These are phyloP conservation scores for Rhegmatorhina hoffmannsi DNA, from an alignment of 2,113 vertebrate genomes.

Conservation along the genomic window DNA sequence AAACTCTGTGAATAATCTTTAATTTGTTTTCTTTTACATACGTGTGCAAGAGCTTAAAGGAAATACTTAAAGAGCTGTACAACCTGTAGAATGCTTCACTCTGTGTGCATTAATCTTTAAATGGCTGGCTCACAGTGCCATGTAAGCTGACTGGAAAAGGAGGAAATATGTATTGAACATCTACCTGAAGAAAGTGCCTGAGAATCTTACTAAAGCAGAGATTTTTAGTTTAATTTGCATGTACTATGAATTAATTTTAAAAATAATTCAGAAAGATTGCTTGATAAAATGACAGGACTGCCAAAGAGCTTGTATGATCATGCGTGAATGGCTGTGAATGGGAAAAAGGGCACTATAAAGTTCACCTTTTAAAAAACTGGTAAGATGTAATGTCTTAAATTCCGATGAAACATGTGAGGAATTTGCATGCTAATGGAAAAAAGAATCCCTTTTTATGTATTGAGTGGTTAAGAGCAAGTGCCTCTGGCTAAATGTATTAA, in stretches of 20 bases:
- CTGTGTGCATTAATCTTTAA: neutral
- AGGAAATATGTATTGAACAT: neutral
- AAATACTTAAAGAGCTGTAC: neutral
- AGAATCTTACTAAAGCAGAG: neutral
- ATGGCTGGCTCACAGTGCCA: neutral
- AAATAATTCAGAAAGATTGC: neutral
- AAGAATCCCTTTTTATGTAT: neutral
- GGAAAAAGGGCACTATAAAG: neutral
- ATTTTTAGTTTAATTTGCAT: neutral
- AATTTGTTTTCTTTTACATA: conserved; percentile 56
- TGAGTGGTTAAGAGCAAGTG: neutral
- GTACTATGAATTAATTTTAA: neutral
- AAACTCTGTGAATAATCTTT: conserved; percentile 50
- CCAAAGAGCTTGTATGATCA: neutral
- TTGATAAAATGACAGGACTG: neutral
- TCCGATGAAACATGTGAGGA: neutral
- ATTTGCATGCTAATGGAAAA: neutral
- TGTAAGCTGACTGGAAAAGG: neutral
- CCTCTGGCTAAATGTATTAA: conserved; percentile 63
- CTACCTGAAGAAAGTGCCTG: neutral
- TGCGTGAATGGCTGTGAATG: neutral
- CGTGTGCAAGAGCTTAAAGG: conserved; percentile 32
- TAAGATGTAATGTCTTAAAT: neutral
- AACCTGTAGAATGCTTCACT: neutral
- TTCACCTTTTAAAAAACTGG: neutral